Base-by-base conservation (phyloP, 92 coral and sea anemone species). In the Virgularia gustaviana region DNA sequence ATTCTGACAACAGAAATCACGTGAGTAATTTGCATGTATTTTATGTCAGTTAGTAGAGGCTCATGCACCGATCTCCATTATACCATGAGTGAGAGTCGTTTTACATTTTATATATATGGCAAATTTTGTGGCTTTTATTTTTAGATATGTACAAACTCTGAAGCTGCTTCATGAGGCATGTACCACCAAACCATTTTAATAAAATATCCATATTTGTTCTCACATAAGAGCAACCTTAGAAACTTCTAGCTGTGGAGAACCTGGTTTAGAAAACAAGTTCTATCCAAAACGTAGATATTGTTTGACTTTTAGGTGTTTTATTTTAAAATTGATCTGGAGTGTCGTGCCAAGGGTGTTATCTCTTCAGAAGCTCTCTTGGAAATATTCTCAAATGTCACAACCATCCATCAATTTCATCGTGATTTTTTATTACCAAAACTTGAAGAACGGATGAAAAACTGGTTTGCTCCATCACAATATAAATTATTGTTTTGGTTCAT, bases 1-100 rank as follows among this genome's bases (percentile, higher is more conserved):
- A 94, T 94, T 56, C 84, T 94, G 33, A 84, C 99, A 9, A 94
- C 99, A 12, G 99, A 94, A 55, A 87, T 91, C 72, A 88, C 96
- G 96, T 94, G 84, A 91, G 97, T 83, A 28, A n/a, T n/a, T n/a
- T n/a, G n/a, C n/a, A n/a, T n/a, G n/a, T n/a, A n/a, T n/a, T n/a
- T n/a, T n/a, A n/a, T n/a, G n/a, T n/a, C n/a, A n/a, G n/a, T n/a
- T n/a, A n/a, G n/a, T n/a, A n/a, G n/a, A n/a, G n/a, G n/a, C n/a
- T n/a, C n/a, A n/a, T n/a, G n/a, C n/a, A n/a, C n/a, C n/a, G n/a
- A n/a, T n/a, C n/a, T n/a, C n/a, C n/a, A n/a, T n/a, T n/a, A n/a
- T n/a, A n/a, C n/a, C n/a, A 25, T 47, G 23, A 25, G 6, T 19
- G 55, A 25, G 55, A 47, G 55, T 19, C 22, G n/a, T 49, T 49